Conservation (phyloP, 1,140 invertebrate genomes). For the Trachymyrmex septentrionalis region DNA sequence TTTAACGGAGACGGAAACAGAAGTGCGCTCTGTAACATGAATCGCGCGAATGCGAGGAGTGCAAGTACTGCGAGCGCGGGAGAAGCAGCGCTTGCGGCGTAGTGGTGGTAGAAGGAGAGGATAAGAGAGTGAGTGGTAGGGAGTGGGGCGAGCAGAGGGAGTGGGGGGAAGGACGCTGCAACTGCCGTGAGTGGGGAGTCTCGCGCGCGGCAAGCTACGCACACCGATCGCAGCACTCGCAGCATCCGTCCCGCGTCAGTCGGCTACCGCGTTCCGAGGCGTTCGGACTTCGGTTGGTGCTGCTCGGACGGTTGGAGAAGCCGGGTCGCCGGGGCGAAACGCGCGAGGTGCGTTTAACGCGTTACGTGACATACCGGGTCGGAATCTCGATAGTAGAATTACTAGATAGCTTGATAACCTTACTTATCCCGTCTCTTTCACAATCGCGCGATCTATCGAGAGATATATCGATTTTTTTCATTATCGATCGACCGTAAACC, state of each 20-base stretch:
- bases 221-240: constrained; percentile 69
- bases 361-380: background rate
- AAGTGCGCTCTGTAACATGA: constrained; percentile 16
- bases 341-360: background rate
- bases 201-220: constrained; percentile 60
- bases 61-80: constrained; percentile 27
- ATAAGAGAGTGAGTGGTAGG: constrained; percentile 14
- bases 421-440: no score
- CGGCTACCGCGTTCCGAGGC: constrained; percentile 65
- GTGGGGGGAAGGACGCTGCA: background rate
- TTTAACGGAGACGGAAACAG: background rate
- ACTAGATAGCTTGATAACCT: no score
- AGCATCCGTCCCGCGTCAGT: constrained; percentile 74
- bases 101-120: background rate
- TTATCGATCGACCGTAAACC: background rate
- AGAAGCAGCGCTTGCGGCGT: constrained; percentile 36
- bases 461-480: background rate
- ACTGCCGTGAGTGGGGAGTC: constrained; percentile 7
- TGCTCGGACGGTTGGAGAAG: background rate
- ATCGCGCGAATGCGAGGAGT: constrained; percentile 13
- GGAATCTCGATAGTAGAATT: no score
- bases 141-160: background rate
- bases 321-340: background rate
- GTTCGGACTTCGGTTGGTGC: background rate
- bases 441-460: background rate